Base-by-base conservation (phyloP, 2,113 vertebrate species). In the Halcyon senegalensis region DNA sequence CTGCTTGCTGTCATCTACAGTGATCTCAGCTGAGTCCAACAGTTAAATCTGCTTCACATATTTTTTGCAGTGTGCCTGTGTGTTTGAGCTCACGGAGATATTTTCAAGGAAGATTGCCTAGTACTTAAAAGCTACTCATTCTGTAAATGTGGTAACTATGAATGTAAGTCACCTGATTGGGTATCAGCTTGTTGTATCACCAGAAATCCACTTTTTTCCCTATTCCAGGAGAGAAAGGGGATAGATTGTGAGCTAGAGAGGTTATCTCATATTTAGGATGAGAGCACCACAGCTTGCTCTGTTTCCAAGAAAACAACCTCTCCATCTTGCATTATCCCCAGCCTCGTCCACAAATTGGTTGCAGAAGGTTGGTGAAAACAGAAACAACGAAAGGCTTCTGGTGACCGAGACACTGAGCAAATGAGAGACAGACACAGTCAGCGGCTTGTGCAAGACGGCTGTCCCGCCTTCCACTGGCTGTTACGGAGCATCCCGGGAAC, bases 321-420 rank as follows among this genome's bases (percentile, higher is more conserved):
- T 59, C 41, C n/a, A 37, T 31, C 24, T 86, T 8, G 0, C 1
- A 0, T 31, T 74, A 43, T 39, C 16, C 46, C n/a, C 25, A 84
- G n/a, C 24, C n/a, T n/a, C 11, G 5, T 15, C 18, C 64, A 35
- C 73, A 89, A 84, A 91, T 64, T 3, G 3, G 13, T 64, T 96
- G 56, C 89, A 92, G 89, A 70, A 81, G 60, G 17, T 2, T 83
- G 67, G 31, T 1, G 5, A 66, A 75, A 46, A 2, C 53, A 60
- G 43, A 60, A 72, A 78, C 2, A 7, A 55, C 0, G 0, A 28
- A 74, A 70, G 48, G 20, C 33, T 90, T 78, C 75, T 48, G 76
- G 16, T 92, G 93, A 48, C 0, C 0, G 39, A 48, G 46, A 21
- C 28, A 4, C 17, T 7, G 6, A 58, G n/a, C 0, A 1, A n/a